Evolutionary conservation across 2,113 vertebrate genomes (phyloP).

Genomic region (Cichladusa arquata): DNA sequence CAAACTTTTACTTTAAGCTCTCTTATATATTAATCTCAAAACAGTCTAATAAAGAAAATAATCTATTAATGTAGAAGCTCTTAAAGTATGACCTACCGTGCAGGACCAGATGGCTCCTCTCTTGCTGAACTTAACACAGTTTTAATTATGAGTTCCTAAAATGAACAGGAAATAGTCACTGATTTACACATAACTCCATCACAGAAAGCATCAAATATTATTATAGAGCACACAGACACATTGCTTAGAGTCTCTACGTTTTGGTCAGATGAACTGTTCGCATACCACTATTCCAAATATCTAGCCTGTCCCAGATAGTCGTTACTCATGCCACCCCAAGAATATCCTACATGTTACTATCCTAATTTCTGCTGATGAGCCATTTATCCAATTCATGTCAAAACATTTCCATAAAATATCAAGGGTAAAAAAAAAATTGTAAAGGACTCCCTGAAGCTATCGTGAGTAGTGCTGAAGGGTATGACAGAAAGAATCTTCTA

Average conservation of each 20-base stretch:
- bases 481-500: not conserved
- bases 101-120: conserved; percentile 95
- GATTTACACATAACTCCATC: not conserved
- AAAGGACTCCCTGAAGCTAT: not conserved
- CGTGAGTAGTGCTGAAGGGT: not conserved
- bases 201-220: not conserved
- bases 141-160: conserved; percentile 95
- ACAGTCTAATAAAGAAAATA: not conserved
- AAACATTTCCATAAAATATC: not conserved
- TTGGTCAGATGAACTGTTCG: not conserved
- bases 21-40: not conserved
- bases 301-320: not conserved
- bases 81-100: conserved; percentile 78
- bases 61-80: not conserved
- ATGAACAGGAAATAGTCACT: conserved; percentile 29
- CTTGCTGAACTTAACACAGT: conserved; percentile 92
- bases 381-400: not conserved
- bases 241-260: not conserved
- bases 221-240: not conserved
- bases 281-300: not conserved
- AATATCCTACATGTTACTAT: not conserved
- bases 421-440: not conserved
- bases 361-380: not conserved
- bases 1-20: not conserved
- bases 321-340: not conserved